Base-by-base conservation (phyloP, 2,888 invertebrate species). In the Caenorhabditis sp. region DNA sequence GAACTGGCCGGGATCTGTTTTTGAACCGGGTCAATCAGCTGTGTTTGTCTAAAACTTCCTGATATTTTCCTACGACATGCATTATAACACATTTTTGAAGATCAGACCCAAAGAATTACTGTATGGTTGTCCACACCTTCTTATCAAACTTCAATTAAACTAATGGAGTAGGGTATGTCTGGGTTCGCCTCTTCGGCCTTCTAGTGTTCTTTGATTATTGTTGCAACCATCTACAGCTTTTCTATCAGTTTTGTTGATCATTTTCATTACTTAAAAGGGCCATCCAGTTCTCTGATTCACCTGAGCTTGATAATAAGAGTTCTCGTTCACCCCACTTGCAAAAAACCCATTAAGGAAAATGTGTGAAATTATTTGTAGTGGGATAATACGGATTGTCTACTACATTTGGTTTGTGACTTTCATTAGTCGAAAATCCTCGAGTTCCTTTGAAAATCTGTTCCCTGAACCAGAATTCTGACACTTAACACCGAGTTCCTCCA, bases 351-450 rank as follows among this genome's bases (percentile, higher is more conserved):
- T n/a, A n/a, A n/a, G n/a, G n/a, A n/a, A n/a, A n/a, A n/a, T n/a
- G n/a, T n/a, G n/a, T n/a, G n/a, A n/a, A n/a, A n/a, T n/a, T n/a
- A n/a, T n/a, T 56, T 56, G 40, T 32, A 26, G 5, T 20, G 20
- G 28, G 47, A 62, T 32, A 55, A 62, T 20, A 47, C 15, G 28
- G 62, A 62, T 55, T 62, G 71, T 71, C 71, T 71, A 11, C 26
- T 55, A 55, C 44, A n/a, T 61, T 44, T 9, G 3, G 26, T 5
- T 9, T 6, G 35, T 32, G 28, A 18, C 40, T 53, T 11, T n/a
- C 64, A 22, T 53, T 44, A 71, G 64, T 47, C 47, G 32, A 8
- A 71, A 71, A 56, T 58, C 53, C 53, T 26, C 47, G 50, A 11
- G 2, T 18, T 20, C 26, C 35, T 55, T 24, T 50, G 35, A 58